These are phyloP conservation scores for Clunio marinus DNA, from an alignment of 2,888 invertebrate species.

Conservation along the genomic window DNA sequence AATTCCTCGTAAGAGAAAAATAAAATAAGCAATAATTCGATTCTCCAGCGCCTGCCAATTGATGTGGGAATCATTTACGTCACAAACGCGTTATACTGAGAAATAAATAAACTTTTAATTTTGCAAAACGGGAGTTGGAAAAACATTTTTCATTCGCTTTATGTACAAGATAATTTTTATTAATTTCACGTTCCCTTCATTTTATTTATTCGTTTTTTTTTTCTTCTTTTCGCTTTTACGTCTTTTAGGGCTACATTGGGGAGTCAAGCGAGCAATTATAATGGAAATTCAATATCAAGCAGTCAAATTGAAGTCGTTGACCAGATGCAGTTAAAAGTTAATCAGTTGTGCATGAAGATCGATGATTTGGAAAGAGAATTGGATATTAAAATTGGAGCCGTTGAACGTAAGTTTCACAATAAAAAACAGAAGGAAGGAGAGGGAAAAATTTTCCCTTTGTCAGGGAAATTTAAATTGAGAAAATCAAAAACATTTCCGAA, in stretches of 20 bases:
- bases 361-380: slow-evolving; percentile 49
- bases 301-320: slow-evolving; percentile 29
- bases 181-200: background rate
- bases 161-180: background rate
- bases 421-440: too few relatives aligned
- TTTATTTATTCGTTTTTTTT: slow-evolving; percentile 39
- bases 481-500: too few relatives aligned
- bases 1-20: too few relatives aligned
- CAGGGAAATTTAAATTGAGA: too few relatives aligned
- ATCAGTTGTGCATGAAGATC: slow-evolving; percentile 48
- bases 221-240: slow-evolving; percentile 3
- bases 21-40: background rate
- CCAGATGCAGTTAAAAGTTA: slow-evolving; percentile 45
- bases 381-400: slow-evolving; percentile 50
- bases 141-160: background rate
- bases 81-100: background rate
- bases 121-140: background rate
- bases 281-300: slow-evolving; percentile 42
- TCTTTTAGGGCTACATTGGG: slow-evolving; percentile 49
- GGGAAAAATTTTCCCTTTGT: too few relatives aligned
- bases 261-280: slow-evolving; percentile 48
- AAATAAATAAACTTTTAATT: background rate
- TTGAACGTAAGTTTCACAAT: slow-evolving; percentile 48
- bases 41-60: slow-evolving; percentile 2
- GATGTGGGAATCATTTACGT: background rate